Evolutionary conservation across 2,888 invertebrate species (phyloP), one percentile per base, ranked within the genome.

Genomic region (Andrena trimmerana): DNA sequence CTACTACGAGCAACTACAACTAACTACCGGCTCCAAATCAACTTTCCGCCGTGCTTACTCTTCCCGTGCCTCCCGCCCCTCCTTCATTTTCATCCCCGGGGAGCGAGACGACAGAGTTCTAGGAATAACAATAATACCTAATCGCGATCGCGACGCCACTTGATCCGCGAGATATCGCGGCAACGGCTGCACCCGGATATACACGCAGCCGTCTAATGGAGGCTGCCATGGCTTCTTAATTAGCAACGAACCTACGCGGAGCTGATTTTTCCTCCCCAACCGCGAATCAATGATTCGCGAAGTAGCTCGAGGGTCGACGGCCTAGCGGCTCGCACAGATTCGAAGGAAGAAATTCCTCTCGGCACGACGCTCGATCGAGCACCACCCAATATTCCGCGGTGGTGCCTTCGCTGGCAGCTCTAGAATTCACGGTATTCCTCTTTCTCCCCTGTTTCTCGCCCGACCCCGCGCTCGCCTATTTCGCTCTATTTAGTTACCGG

Each of bases 241-340:
- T 88, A 88, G 83, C 82, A 75, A 65, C 79, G 78, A 72, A 70
- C 52, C 85, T 86, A 84, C 87, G 86, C 78, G 77, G 78, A 73
- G 79, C 52, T 74, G 13, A 71, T 70, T 66, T 73, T 71, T 71
- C 65, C 50, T 48, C 73, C 85, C 70, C 75, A 89, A 83, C 87
- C 83, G 85, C 86, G 88, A 90, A 88, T 89, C 88, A 80, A 88
- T 86, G 89, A 87, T 86, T 89, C 76, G 86, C 83, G 78, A 90
- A 89, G 89, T 87, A 85, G 86, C 80, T 83, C 74, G 84, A 71
- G 86, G 88, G 89, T 90, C 90, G 87, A 89, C 81, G 87, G 76
- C 88, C 87, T 85, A 72, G 78, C 24, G 36, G 59, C 66, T 75
- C 48, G 36, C 57, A 57, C 31, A 65, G 66, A 70, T 84, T 66